phyloP scores from a whole-genome alignment of 2,888 invertebrate species.

The Hypselothyrea guttata region DNA sequence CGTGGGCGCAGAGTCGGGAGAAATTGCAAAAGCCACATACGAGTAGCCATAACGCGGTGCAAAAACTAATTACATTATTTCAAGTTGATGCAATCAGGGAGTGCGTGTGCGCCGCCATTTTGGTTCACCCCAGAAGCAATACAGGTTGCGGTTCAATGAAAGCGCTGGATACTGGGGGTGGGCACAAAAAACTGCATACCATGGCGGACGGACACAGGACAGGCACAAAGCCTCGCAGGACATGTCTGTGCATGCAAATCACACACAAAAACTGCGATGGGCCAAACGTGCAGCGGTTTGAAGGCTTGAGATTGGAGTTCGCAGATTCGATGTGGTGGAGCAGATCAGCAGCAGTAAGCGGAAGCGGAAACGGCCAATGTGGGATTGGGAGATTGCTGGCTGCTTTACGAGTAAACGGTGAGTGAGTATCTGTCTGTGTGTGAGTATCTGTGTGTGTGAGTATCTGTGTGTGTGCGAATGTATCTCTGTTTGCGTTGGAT shows the following conservation, averaged over 20 bases:
- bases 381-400: slow-evolving; percentile 49
- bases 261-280: slow-evolving; percentile 59
- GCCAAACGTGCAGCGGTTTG: slow-evolving; percentile 23
- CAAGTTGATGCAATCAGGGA: slow-evolving; percentile 75
- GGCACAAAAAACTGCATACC: slow-evolving; percentile 8
- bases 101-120: slow-evolving; percentile 50
- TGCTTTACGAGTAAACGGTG: slow-evolving; percentile 64
- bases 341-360: slow-evolving; percentile 37
- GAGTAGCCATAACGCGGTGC: slow-evolving; percentile 41
- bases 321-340: slow-evolving; percentile 20
- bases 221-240: slow-evolving; percentile 32
- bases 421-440: slow-evolving; percentile 9
- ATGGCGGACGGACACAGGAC: slow-evolving; percentile 1
- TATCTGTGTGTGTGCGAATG: slow-evolving; percentile 7
- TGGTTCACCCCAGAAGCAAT: slow-evolving; percentile 54
- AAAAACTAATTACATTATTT: slow-evolving; percentile 79
- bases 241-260: slow-evolving; percentile 69
- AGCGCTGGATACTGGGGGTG: slow-evolving; percentile 35
- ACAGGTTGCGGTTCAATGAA: slow-evolving; percentile 69
- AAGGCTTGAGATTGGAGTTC: slow-evolving; percentile 19
- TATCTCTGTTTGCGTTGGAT: slow-evolving; percentile 44
- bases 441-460: slow-evolving; percentile 9
- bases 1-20: not conserved
- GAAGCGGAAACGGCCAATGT: slow-evolving; percentile 27
- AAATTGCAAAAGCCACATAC: slow-evolving; percentile 7